Percentiles rank a stretch among this genome's conserved stretches.
phyloP scores from a whole-genome alignment of 2,888 invertebrate species.

The Zhuqinia jingwanae region DNA sequence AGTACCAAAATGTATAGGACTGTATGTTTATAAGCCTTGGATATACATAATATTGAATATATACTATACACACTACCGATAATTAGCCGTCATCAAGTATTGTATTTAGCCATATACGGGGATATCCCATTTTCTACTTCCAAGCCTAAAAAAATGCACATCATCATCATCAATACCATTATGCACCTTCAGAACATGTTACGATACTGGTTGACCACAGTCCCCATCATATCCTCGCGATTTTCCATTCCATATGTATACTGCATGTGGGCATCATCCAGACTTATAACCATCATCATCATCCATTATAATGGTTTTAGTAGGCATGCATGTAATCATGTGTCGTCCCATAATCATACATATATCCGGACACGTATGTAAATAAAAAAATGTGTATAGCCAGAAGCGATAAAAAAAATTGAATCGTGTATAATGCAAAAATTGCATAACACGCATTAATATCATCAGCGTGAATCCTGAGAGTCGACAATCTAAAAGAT shows the following conservation, averaged over 20 bases:
- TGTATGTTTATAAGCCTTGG: background rate
- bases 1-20: background rate
- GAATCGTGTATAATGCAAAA: constrained; percentile 18
- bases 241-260: too few relatives aligned
- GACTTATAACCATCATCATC: too few relatives aligned
- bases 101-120: background rate
- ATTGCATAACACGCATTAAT: constrained; percentile 24
- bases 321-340: too few relatives aligned
- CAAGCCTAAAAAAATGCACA: too few relatives aligned
- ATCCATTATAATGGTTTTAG: too few relatives aligned
- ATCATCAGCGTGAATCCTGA: constrained; percentile 7
- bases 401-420: constrained; percentile 2
- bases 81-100: constrained; percentile 45
- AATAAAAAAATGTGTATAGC: background rate
- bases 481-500: constrained; percentile 30
- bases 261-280: too few relatives aligned
- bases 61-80: background rate
- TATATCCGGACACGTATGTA: background rate
- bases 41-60: background rate
- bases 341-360: too few relatives aligned
- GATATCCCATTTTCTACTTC: background rate
- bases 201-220: too few relatives aligned
- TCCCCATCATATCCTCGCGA: too few relatives aligned
- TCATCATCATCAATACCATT: too few relatives aligned
- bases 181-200: too few relatives aligned